Evolutionary conservation across 92 coral and sea anemone species (phyloP).

Genomic region (Porites divaricata): DNA sequence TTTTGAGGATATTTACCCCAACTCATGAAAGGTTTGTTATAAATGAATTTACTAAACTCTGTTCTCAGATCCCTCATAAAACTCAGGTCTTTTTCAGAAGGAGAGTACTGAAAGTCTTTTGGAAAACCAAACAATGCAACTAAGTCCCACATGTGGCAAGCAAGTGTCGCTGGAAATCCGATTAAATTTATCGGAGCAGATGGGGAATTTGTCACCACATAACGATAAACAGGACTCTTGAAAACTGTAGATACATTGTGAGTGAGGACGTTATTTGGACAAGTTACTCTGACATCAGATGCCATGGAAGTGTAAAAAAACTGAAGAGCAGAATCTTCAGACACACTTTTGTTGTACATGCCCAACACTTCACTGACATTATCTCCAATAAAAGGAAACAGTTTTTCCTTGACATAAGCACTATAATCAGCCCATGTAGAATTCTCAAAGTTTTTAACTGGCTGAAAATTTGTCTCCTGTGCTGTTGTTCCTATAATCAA

Average conservation of each 20-base stretch:
- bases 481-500: conserved; percentile 70
- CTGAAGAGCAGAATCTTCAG: conserved; percentile 30
- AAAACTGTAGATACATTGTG: conserved; percentile 50
- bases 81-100: conserved; percentile 40
- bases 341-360: conserved; percentile 50
- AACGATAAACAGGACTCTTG: conserved; percentile 59
- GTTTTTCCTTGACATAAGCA: conserved; percentile 37
- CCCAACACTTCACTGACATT: conserved; percentile 41
- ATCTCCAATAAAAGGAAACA: conserved; percentile 57
- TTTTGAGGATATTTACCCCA: conserved; percentile 43
- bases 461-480: conserved; percentile 59
- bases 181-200: conserved; percentile 23
- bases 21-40: conserved; percentile 23
- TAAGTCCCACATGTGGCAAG: conserved; percentile 78
- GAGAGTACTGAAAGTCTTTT: conserved; percentile 31
- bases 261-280: conserved; percentile 67
- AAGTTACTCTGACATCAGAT: conserved; percentile 63
- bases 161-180: conserved; percentile 39
- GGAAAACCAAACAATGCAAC: conserved; percentile 70
- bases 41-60: conserved; percentile 61
- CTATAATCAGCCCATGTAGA: conserved; percentile 40
- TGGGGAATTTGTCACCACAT: conserved; percentile 63
- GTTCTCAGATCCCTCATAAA: conserved; percentile 58
- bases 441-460: conserved; percentile 35
- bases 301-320: conserved; percentile 52